Percentiles rank a stretch among this genome's conserved stretches.
phyloP scores from a whole-genome alignment of 2,113 vertebrate species.

The Carassius auratus region DNA sequence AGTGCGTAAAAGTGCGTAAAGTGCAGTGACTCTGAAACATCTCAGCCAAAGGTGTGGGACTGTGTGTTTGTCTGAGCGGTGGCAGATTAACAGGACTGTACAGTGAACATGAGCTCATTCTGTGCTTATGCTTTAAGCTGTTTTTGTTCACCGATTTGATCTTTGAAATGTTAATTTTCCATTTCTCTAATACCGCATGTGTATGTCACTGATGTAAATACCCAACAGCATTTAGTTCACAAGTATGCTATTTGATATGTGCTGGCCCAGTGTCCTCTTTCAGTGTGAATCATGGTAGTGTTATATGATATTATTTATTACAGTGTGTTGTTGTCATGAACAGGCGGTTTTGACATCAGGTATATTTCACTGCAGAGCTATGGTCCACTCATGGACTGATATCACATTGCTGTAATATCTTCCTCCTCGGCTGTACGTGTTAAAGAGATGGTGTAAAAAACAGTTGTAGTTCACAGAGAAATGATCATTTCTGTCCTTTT shows the following conservation, averaged over 20 bases:
- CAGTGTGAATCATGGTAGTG: not conserved
- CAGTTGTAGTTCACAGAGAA: not conserved
- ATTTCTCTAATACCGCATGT: not conserved
- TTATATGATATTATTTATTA: not conserved
- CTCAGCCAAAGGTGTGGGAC: not conserved
- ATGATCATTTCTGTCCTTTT: too few relatives aligned
- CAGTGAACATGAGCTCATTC: not conserved
- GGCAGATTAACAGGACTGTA: not conserved
- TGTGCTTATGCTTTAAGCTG: not conserved
- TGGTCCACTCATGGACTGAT: not conserved
- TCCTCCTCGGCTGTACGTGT: not conserved
- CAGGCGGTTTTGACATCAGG: not conserved
- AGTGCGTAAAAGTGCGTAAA: too few relatives aligned
- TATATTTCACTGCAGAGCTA: not conserved
- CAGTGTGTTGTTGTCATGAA: not conserved
- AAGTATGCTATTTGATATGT: not conserved
- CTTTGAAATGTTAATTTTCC: too few relatives aligned
- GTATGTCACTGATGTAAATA: not conserved
- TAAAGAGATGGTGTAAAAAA: not conserved
- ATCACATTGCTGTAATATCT: not conserved
- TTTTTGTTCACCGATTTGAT: not conserved
- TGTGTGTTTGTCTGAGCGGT: not conserved
- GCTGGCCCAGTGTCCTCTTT: not conserved
- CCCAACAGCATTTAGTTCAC: too few relatives aligned
- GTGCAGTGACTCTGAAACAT: not conserved